These are phyloP conservation scores for Gortyna flavago DNA, from an alignment of 2,888 invertebrate species.

Conservation along the genomic window DNA sequence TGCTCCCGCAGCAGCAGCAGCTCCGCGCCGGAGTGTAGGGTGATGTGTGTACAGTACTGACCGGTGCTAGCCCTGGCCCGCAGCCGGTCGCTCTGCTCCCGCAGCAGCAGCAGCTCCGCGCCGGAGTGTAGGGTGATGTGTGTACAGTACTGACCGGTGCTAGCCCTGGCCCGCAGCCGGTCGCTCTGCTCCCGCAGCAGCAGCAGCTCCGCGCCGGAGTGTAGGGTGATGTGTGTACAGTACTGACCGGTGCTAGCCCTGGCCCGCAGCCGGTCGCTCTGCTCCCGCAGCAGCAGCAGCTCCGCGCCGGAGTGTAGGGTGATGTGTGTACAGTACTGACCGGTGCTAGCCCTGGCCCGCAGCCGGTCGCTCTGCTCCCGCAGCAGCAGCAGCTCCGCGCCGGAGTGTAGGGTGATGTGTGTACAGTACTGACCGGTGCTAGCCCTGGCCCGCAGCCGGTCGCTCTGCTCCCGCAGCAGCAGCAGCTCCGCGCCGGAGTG, in stretches of 20 bases:
- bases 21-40: neutral
- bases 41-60: neutral
- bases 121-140: neutral
- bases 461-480: conserved; percentile 70
- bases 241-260: conserved; percentile 1
- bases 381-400: conserved; percentile 57
- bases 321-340: neutral
- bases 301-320: neutral
- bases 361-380: conserved; percentile 73
- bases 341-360: conserved; percentile 36
- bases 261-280: conserved; percentile 69
- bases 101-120: conserved; percentile 55
- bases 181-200: conserved; percentile 71
- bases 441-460: conserved; percentile 64
- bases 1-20: conserved; percentile 69
- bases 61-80: conserved; percentile 38
- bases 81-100: conserved; percentile 73
- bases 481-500: conserved; percentile 46
- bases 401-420: neutral
- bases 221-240: neutral
- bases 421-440: neutral
- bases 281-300: conserved; percentile 69
- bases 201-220: conserved; percentile 46
- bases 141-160: neutral
- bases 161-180: conserved; percentile 60